phyloP scores from a whole-genome alignment of 2,113 vertebrate genomes.

The Camelus dromedarius region DNA sequence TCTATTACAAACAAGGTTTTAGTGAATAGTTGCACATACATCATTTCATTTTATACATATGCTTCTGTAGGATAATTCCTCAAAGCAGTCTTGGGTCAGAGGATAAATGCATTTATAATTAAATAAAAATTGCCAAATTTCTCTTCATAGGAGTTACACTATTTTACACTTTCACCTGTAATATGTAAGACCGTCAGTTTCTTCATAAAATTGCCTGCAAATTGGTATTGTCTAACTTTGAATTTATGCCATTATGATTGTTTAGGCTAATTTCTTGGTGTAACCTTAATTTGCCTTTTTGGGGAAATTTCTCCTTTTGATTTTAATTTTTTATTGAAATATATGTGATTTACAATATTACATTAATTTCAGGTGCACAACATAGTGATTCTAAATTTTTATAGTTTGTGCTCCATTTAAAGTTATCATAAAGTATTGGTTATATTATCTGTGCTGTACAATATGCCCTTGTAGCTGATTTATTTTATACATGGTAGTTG shows the following conservation, averaged over 20 bases:
- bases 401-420: not conserved
- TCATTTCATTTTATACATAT: not conserved
- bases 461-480: too few relatives aligned
- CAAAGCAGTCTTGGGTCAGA: not conserved
- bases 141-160: not conserved
- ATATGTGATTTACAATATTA: too few relatives aligned
- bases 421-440: not conserved
- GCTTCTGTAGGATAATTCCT: not conserved
- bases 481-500: not conserved
- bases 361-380: too few relatives aligned
- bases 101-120: slow-evolving; percentile 39
- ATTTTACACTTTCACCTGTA: not conserved
- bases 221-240: not conserved
- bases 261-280: too few relatives aligned
- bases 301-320: too few relatives aligned
- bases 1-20: not conserved
- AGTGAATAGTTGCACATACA: not conserved
- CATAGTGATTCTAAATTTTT: too few relatives aligned
- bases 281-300: too few relatives aligned
- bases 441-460: too few relatives aligned
- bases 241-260: too few relatives aligned
- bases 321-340: too few relatives aligned
- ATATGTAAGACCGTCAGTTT: not conserved
- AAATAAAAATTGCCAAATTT: not conserved
- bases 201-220: not conserved